Evolutionary conservation across 2,113 vertebrate species (phyloP).

Genomic region (human): DNA sequence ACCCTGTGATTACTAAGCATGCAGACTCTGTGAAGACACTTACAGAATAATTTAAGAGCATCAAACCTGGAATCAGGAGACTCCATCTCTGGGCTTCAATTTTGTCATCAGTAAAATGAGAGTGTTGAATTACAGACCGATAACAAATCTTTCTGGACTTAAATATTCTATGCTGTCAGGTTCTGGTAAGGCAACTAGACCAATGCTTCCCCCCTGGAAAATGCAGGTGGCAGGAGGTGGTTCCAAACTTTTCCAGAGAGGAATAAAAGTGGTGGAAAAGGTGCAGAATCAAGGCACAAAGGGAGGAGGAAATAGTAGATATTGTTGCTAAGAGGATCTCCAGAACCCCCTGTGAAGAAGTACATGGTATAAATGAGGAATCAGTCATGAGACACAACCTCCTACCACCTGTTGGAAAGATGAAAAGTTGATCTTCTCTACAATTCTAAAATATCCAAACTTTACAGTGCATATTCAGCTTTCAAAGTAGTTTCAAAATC

Average conservation of each 20-base stretch:
- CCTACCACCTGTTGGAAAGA: background rate
- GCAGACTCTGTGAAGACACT: background rate
- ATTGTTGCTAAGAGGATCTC: background rate
- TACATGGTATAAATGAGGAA: background rate
- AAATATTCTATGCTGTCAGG: background rate
- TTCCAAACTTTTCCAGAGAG: constrained; percentile 7
- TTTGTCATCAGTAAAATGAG: constrained; percentile 35
- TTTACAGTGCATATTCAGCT: background rate
- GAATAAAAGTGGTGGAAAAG: background rate
- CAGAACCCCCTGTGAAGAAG: background rate
- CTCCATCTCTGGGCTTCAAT: background rate
- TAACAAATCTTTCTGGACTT: background rate
- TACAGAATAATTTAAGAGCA: background rate
- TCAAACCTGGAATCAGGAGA: background rate
- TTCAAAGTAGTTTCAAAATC: constrained; percentile 20
- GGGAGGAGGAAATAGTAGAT: background rate
- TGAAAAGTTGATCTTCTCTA: background rate
- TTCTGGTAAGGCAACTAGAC: background rate
- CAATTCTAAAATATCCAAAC: constrained; percentile 42
- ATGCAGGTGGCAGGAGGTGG: rapidly evolving
- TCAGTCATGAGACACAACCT: background rate
- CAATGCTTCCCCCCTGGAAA: background rate
- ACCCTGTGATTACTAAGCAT: background rate
- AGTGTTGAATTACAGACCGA: background rate
- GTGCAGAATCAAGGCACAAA: background rate